Conservation (phyloP, 1,140 invertebrate genomes). For the Hyles vespertilio region DNA sequence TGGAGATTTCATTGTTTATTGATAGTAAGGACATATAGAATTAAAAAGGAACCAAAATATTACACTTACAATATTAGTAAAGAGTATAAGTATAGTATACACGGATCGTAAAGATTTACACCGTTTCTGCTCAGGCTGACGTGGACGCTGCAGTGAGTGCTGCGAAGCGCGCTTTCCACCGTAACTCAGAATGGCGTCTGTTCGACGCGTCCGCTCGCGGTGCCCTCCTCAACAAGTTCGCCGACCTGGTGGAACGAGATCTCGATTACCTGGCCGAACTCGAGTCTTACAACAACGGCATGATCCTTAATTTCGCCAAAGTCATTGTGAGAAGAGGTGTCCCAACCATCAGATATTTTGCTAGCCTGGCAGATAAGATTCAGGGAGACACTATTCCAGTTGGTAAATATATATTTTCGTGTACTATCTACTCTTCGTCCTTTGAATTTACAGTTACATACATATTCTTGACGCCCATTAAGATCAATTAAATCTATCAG, state of each 20-base stretch:
- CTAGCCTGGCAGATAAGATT: slow-evolving; percentile 80
- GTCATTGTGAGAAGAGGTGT: slow-evolving; percentile 78
- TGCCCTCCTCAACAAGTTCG: slow-evolving; percentile 72
- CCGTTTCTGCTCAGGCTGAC: slow-evolving; percentile 75
- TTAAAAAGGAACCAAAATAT: no score
- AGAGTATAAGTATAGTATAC: no score
- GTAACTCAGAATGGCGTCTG: slow-evolving; percentile 82
- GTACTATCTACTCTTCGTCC: no score
- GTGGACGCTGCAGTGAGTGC: slow-evolving; percentile 87
- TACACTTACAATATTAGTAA: no score
- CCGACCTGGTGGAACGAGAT: slow-evolving; percentile 83
- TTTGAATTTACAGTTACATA: no score
- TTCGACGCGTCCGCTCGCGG: slow-evolving; percentile 81
- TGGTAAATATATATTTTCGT: slow-evolving; percentile 17
- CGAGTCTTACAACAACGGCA: slow-evolving; percentile 67
- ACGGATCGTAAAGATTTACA: no score
- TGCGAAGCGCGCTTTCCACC: slow-evolving; percentile 82
- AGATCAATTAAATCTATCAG: no score
- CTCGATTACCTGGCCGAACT: slow-evolving; percentile 78
- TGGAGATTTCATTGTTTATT: no score
- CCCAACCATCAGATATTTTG: slow-evolving; percentile 56
- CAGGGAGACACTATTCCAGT: slow-evolving; percentile 74
- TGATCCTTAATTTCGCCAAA: slow-evolving; percentile 76
- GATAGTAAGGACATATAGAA: no score
- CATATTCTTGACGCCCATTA: no score